Percentiles rank a stretch among this genome's conserved stretches.
These are phyloP conservation scores for Chiroxiphia lanceolata DNA, from an alignment of 2,797 vertebrate genomes.

Conservation along the genomic window DNA sequence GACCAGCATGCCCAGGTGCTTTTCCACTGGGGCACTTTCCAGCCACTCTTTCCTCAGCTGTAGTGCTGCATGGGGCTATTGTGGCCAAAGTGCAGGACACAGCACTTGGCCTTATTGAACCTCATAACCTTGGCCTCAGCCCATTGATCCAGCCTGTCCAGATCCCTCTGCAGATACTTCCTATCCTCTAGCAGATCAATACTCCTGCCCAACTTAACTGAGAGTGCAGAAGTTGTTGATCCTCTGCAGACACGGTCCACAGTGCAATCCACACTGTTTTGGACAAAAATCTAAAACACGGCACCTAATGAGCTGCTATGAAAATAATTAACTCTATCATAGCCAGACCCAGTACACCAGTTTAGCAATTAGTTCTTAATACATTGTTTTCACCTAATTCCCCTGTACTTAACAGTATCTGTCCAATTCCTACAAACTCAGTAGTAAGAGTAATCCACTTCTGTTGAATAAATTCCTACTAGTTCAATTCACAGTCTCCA, in stretches of 20 bases:
- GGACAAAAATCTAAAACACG: neutral
- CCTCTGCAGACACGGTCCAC: neutral
- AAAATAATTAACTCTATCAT: neutral
- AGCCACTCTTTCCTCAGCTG: neutral
- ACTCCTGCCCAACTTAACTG: neutral
- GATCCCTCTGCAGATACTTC: neutral
- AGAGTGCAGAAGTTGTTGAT: neutral
- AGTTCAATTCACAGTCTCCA: neutral
- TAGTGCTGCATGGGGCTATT: neutral
- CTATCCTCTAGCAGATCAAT: neutral
- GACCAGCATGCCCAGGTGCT: rapidly evolving
- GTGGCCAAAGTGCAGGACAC: neutral
- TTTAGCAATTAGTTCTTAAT: neutral
- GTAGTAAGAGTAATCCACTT: neutral
- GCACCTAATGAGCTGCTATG: neutral
- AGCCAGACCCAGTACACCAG: neutral
- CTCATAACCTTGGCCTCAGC: rapidly evolving
- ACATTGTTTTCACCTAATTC: neutral
- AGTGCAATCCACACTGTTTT: neutral
- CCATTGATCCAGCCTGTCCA: neutral
- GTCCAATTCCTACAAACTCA: neutral
- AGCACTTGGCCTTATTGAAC: neutral
- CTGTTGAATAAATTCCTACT: neutral
- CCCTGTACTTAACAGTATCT: neutral
- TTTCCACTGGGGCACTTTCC: neutral